Evolutionary conservation across 2,888 invertebrate species (phyloP), one percentile per base, ranked within the genome.

Genomic region (Oxystoma pomonae): DNA sequence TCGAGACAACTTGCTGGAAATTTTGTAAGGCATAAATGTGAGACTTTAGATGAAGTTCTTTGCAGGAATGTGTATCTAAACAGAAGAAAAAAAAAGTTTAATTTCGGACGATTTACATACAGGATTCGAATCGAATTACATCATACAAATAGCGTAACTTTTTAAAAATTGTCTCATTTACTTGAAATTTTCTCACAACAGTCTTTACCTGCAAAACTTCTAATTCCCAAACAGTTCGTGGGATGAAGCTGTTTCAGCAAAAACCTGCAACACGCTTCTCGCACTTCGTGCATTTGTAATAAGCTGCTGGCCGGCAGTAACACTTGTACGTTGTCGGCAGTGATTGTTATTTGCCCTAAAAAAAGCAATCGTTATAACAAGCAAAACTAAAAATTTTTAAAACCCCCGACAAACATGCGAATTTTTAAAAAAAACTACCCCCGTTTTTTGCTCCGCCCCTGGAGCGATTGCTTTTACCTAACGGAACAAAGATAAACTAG

Each of bases 181-280:
- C n/a, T n/a, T n/a, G n/a, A n/a, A n/a, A n/a, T n/a, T n/a, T n/a
- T n/a, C n/a, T n/a, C n/a, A n/a, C n/a, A n/a, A n/a, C 12, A 7
- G 35, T 35, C 5, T 20, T 57, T 64, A 82, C 83, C 82, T 69
- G 88, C 88, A 78, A 91, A 91, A 77, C 88, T 89, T 62, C 90
- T 81, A 59, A 91, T 91, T 61, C 91, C 91, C 64, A 91, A 81
- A 73, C 90, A 90, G 77, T 91, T 91, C 55, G 88, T 87, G 1
- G 90, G 89, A 78, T 91, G 90, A 55, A 91, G 81, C 75, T 91
- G 90, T 52, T 87, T 83, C 74, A 90, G 83, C 64, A 91, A 81
- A 78, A 90, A 91, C 73, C 87, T 86, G 77, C 90, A 90, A 76
- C 90, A 91, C 0, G 90, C 90, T 71, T 89, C 88, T 50, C 87